These are phyloP conservation scores for Drosophila bocqueti DNA, from an alignment of 1,140 invertebrate genomes.

Conservation along the genomic window DNA sequence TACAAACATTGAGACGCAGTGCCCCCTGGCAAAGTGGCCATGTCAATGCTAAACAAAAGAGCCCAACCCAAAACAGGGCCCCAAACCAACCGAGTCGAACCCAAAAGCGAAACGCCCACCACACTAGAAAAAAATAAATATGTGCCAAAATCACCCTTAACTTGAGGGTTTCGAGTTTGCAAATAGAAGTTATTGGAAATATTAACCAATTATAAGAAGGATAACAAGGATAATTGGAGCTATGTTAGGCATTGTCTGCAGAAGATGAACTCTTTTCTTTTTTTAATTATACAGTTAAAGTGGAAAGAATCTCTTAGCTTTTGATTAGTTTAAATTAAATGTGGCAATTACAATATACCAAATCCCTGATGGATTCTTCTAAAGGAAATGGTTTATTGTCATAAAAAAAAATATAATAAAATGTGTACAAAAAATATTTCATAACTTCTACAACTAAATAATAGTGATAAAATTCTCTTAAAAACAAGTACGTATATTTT, in stretches of 20 bases:
- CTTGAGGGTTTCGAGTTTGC: background rate
- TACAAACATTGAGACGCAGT: slow-evolving; percentile 73
- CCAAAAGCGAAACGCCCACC: slow-evolving; percentile 24
- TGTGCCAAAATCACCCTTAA: background rate
- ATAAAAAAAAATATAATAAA: too few relatives aligned
- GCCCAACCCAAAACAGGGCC: slow-evolving; percentile 35
- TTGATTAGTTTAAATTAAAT: too few relatives aligned
- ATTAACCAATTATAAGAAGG: background rate
- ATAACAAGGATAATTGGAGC: background rate
- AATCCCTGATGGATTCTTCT: too few relatives aligned
- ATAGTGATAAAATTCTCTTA: background rate
- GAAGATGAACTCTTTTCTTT: background rate
- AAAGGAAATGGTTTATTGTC: too few relatives aligned
- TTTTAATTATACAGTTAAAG: background rate
- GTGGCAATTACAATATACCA: too few relatives aligned
- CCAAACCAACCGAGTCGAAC: slow-evolving; percentile 2
- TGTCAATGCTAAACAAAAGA: slow-evolving; percentile 84
- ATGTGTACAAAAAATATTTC: background rate
- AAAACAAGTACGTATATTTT: slow-evolving; percentile 2
- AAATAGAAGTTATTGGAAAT: background rate
- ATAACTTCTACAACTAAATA: background rate
- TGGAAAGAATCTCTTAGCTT: background rate
- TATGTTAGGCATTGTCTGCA: background rate
- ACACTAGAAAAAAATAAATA: slow-evolving; percentile 21
- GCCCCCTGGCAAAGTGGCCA: slow-evolving; percentile 81